Percentiles rank a stretch among this genome's conserved stretches.
phyloP scores from a whole-genome alignment of 2,888 invertebrate genomes.

The Protophormia terraenovae region DNA sequence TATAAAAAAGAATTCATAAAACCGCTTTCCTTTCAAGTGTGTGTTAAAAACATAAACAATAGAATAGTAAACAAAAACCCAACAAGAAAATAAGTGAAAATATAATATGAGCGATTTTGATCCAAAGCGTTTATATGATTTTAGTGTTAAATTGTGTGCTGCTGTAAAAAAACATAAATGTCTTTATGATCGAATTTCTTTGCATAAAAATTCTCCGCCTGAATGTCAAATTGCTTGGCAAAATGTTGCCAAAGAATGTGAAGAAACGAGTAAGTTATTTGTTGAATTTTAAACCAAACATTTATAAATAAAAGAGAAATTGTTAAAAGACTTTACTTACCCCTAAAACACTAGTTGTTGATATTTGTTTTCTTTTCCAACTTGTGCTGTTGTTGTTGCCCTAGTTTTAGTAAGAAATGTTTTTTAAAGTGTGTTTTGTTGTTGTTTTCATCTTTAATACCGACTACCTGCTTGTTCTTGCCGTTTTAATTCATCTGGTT shows the following conservation, averaged over 20 bases:
- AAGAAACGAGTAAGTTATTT: conserved; percentile 68
- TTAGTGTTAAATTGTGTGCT: conserved; percentile 71
- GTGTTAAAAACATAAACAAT: not conserved
- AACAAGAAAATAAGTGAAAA: not conserved
- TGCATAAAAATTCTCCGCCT: conserved; percentile 42
- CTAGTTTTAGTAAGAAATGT: conserved; percentile 1
- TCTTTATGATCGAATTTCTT: conserved; percentile 72
- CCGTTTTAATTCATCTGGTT: not conserved
- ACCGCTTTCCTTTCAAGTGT: not conserved
- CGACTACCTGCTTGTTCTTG: conserved; percentile 1
- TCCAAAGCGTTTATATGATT: conserved; percentile 13
- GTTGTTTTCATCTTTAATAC: not conserved
- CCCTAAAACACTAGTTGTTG: not conserved
- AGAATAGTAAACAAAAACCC: not conserved
- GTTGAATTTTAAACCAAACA: not conserved
- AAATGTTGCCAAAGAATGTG: conserved; percentile 56
- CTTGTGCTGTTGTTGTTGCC: conserved; percentile 41
- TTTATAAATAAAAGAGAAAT: not conserved
- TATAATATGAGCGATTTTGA: conserved; percentile 33
- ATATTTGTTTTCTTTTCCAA: not conserved
- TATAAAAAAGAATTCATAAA: too few species aligned
- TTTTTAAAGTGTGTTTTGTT: not conserved
- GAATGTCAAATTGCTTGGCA: conserved; percentile 72
- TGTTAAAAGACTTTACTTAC: not conserved
- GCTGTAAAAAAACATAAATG: conserved; percentile 70